A percentile compares a stretch with the other conserved stretches of the same genome.
These are phyloP conservation scores for Acanthosepion pharaonis DNA, from an alignment of 2,888 invertebrate genomes.

Conservation along the genomic window DNA sequence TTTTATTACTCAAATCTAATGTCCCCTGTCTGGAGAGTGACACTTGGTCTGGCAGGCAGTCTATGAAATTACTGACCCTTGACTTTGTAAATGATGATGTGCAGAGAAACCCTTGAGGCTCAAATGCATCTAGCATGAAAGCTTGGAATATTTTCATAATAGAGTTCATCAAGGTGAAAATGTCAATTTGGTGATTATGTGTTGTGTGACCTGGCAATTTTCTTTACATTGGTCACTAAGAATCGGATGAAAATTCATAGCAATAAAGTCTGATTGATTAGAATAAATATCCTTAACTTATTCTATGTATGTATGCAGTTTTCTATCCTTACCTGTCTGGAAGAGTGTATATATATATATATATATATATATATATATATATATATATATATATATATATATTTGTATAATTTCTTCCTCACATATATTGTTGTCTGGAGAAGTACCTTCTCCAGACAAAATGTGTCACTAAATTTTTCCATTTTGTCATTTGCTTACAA, in stretches of 20 bases:
- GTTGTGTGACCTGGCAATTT: background rate
- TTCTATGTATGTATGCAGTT: too few species aligned
- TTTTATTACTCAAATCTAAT: slow-evolving; percentile 5
- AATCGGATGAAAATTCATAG: background rate
- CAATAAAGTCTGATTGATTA: background rate
- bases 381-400: too few species aligned
- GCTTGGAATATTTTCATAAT: background rate
- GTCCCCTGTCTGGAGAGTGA: background rate
- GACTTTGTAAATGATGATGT: slow-evolving; percentile 12
- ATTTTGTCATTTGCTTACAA: too few species aligned
- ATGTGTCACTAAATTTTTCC: too few species aligned
- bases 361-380: too few species aligned
- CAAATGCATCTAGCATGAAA: background rate
- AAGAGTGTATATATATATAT: too few species aligned
- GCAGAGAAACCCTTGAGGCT: background rate
- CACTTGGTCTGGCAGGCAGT: slow-evolving; percentile 18
- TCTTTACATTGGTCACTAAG: background rate
- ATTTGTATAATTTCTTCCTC: too few species aligned
- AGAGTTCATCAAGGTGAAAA: background rate
- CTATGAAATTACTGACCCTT: background rate
- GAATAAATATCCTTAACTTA: background rate
- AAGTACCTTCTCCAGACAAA: too few species aligned
- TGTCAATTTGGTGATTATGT: slow-evolving; percentile 33
- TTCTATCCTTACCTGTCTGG: too few species aligned
- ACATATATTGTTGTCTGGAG: too few species aligned